A percentile compares a stretch with the other conserved stretches of the same genome.
Evolutionary conservation across 64 coral and sea anemone species (phyloP).

Genomic region (Montipora capricornis): DNA sequence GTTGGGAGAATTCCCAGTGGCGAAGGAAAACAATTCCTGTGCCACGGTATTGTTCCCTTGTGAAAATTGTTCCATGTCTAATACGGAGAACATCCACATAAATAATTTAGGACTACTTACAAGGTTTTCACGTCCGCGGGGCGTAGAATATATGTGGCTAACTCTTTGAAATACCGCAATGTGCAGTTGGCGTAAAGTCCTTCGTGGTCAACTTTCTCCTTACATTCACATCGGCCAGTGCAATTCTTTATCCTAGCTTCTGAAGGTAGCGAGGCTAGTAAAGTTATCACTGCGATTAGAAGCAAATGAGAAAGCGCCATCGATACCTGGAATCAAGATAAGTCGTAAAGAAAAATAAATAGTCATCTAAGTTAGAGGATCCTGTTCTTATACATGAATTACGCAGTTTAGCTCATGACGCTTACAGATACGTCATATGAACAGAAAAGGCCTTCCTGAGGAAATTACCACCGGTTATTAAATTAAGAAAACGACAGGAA

Average conservation of each 20-base stretch:
- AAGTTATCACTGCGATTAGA: neutral
- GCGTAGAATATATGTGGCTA: neutral
- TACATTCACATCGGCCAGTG: neutral
- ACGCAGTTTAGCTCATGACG: too few species aligned
- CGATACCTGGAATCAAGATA: neutral
- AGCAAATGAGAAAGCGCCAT: neutral
- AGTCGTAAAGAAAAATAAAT: neutral
- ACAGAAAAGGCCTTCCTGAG: too few species aligned
- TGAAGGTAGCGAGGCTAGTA: neutral
- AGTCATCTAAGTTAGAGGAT: too few species aligned
- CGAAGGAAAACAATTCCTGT: too few species aligned
- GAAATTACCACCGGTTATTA: too few species aligned
- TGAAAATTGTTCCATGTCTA: too few species aligned
- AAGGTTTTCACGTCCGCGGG: neutral
- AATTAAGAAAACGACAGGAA: too few species aligned
- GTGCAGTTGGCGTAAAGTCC: neutral
- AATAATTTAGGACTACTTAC: neutral
- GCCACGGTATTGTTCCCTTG: too few species aligned
- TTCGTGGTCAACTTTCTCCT: neutral
- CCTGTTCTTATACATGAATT: too few species aligned
- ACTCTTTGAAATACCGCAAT: neutral
- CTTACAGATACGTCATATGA: too few species aligned
- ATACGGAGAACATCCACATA: neutral
- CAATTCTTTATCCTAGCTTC: neutral
- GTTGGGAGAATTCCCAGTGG: too few species aligned